Conservation (phyloP, 2,888 invertebrate species). For the Deilephila elpenor region DNA sequence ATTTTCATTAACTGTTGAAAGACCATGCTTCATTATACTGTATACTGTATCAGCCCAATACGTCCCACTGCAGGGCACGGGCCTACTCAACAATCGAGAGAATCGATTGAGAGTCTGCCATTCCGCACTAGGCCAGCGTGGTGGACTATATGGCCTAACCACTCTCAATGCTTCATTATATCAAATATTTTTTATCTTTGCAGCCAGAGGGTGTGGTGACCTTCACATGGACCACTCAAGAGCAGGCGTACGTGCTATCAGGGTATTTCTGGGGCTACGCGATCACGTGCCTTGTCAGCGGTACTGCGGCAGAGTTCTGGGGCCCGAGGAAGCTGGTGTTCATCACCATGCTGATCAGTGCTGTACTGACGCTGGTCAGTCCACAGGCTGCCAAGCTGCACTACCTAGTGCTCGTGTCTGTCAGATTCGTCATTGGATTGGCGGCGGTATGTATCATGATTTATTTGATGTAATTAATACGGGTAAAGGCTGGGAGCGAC, state of each 20-base stretch:
- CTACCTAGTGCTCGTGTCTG: slow-evolving; percentile 83
- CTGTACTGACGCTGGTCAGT: slow-evolving; percentile 85
- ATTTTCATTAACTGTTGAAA: not conserved
- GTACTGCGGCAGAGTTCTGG: slow-evolving; percentile 87
- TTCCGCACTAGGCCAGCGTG: too few relatives aligned
- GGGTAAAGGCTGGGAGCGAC: too few relatives aligned
- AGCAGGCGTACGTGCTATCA: slow-evolving; percentile 87
- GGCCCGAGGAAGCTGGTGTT: slow-evolving; percentile 86
- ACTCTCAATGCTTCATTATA: not conserved
- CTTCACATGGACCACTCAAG: slow-evolving; percentile 84
- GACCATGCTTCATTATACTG: not conserved
- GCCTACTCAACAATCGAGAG: too few relatives aligned
- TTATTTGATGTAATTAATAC: not conserved
- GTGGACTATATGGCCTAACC: too few relatives aligned
- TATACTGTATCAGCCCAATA: too few relatives aligned
- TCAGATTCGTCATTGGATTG: slow-evolving; percentile 86
- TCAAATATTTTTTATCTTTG: slow-evolving; percentile 30
- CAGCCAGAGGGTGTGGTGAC: slow-evolving; percentile 73
- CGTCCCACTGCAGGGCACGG: too few relatives aligned
- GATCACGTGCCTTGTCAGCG: slow-evolving; percentile 86
- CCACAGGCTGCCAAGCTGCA: slow-evolving; percentile 85
- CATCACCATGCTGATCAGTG: slow-evolving; percentile 81
- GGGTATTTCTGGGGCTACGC: slow-evolving; percentile 85
- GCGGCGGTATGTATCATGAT: slow-evolving; percentile 77
- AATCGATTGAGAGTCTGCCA: too few relatives aligned